Evolutionary conservation across 2,797 vertebrate genomes (phyloP), one percentile per base, ranked within the genome.

Genomic region (Pelodytes ibericus): DNA sequence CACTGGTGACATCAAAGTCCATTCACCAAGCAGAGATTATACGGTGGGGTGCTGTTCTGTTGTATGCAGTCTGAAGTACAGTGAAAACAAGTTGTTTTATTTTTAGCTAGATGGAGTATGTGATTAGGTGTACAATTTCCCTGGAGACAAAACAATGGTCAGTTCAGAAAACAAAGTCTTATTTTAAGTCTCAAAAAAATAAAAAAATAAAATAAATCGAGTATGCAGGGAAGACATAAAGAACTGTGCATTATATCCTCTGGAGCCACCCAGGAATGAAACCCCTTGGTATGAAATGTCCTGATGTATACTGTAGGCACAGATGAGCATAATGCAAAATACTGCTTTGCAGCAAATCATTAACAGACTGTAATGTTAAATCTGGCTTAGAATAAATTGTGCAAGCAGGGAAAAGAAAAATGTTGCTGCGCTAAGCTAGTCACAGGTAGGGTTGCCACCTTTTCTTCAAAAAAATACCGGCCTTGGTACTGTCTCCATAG

Each of bases 151-250:
- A 25, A 6, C 8, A 26, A 26, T 58, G 13, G 2, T 26, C 11
- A 22, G 2, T 53, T 53, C 22, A 22, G n/a, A 53, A 39, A 2
- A 39, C 7, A 13, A 20, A 53, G 15, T 36, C 33, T 36, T 47
- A 47, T 13, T 47, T n/a, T n/a, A n/a, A n/a, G n/a, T n/a, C n/a
- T n/a, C n/a, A n/a, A n/a, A n/a, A n/a, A n/a, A n/a, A n/a, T n/a
- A n/a, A n/a, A n/a, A n/a, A n/a, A n/a, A n/a, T n/a, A n/a, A n/a
- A n/a, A 1, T 47, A n/a, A 47, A 47, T 16, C 11, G 49, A 5
- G 20, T 53, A n/a, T 53, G n/a, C 49, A 53, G 49, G n/a, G n/a
- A 53, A 24, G n/a, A 53, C n/a, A 53, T 53, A 53, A 3, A 53
- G n/a, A 53, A 24, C 8, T 2, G 1, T 1, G 8, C 3, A 53